Percentiles rank a stretch among this genome's conserved stretches.
phyloP scores from a whole-genome alignment of 2,113 vertebrate genomes.

The Pterocles burchelli region DNA sequence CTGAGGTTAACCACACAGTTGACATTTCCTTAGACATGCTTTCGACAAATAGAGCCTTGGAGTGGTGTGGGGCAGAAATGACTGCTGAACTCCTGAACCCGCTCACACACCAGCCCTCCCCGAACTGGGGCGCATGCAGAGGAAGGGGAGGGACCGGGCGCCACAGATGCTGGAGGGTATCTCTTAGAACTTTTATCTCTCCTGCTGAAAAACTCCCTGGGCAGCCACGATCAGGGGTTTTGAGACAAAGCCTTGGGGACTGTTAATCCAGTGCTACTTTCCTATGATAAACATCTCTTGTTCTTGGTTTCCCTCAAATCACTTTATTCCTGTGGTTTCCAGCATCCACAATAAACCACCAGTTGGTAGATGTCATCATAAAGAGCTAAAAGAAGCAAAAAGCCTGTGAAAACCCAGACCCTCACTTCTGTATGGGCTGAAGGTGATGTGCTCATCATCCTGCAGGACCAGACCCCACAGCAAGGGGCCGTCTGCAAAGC shows the following conservation, averaged over 20 bases:
- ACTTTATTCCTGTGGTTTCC: neutral
- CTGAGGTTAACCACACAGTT: neutral
- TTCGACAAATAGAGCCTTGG: neutral
- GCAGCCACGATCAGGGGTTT: neutral
- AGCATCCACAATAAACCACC: neutral
- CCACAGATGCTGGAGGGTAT: neutral
- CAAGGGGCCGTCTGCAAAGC: neutral
- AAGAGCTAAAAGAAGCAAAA: neutral
- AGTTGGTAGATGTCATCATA: neutral
- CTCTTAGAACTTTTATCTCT: neutral
- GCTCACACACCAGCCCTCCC: neutral
- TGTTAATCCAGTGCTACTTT: neutral
- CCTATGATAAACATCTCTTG: neutral
- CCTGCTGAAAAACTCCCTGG: neutral
- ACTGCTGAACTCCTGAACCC: neutral
- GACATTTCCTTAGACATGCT: neutral
- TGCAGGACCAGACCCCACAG: neutral
- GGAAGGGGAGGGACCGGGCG: neutral
- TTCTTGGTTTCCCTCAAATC: neutral
- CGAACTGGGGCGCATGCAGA: accelerated
- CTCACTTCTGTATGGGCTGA: neutral
- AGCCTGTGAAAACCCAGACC: neutral
- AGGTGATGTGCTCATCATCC: neutral
- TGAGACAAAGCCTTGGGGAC: neutral
- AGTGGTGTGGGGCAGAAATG: neutral